Evolutionary conservation across 2,888 invertebrate genomes (phyloP), one percentile per base, ranked within the genome.

Genomic region (Agrotis ipsilon): DNA sequence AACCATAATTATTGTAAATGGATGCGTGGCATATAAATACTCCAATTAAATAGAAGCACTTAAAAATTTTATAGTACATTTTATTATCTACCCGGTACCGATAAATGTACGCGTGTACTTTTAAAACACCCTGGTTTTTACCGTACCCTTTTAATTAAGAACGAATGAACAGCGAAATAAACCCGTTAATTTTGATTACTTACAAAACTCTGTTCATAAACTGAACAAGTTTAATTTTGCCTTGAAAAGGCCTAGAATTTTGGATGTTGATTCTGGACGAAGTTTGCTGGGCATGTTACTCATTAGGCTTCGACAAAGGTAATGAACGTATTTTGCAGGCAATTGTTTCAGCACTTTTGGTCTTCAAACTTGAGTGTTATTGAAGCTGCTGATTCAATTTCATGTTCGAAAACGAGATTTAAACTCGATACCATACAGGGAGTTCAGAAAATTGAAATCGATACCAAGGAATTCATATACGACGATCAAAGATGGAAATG

Each of bases 181-280:
- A 78, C 78, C 65, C 75, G 78, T 86, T 80, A 84, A 84, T 84
- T 86, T 86, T 87, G 78, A 87, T 83, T 81, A 82, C 82, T 83
- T 80, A 69, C 68, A 72, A 84, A 87, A 85, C 82, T 86, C 79
- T 24, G 75, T 77, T 80, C 78, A 78, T 78, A 76, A 80, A 85
- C 61, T 72, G 76, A 77, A 67, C 73, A 77, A 83, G 72, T 78
- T 81, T 68, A 80, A 85, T 80, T 74, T 75, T 63, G 67, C 70
- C 70, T 74, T 74, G 64, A 72, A 82, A 74, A 69, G 61, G 67
- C 55, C 68, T 72, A 78, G 65, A 83, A 75, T 71, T 80, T 73
- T 78, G 60, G 77, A 80, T 73, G 69, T 75, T 76, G 76, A 73
- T 73, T 76, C 55, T 51, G 61, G 43, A 32, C 52, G 16, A 68